A percentile compares a stretch with the other conserved stretches of the same genome.
These are phyloP conservation scores for Drosophila tani DNA, from an alignment of 1,140 invertebrate genomes.

Conservation along the genomic window DNA sequence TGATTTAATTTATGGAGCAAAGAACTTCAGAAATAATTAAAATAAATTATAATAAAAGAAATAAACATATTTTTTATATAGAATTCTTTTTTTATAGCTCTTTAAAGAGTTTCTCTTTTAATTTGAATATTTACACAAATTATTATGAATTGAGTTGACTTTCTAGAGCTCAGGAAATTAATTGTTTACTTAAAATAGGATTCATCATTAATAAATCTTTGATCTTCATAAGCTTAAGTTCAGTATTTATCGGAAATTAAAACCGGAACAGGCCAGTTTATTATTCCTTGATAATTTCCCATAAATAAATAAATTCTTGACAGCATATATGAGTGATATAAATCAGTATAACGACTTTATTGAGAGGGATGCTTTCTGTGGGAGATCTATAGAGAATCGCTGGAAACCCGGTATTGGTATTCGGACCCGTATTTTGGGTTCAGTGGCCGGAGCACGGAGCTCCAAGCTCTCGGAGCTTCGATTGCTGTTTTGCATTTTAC, in stretches of 20 bases:
- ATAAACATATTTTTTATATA: background rate
- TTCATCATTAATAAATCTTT: too few relatives aligned
- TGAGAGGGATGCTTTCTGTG: background rate
- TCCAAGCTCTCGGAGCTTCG: constrained; percentile 19
- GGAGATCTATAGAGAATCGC: constrained; percentile 5
- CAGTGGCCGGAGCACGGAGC: constrained; percentile 32
- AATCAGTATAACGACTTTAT: constrained; percentile 20
- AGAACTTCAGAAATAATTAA: background rate
- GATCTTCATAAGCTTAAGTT: too few relatives aligned
- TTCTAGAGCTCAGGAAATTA: too few relatives aligned
- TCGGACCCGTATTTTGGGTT: constrained; percentile 32
- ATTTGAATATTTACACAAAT: background rate
- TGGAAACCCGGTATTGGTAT: constrained; percentile 1
- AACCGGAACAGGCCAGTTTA: background rate
- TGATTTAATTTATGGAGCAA: background rate
- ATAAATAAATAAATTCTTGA: background rate
- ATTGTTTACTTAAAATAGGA: too few relatives aligned
- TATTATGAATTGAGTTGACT: too few relatives aligned
- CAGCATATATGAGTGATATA: constrained; percentile 2
- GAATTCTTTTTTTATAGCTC: background rate
- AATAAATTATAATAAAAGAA: too few relatives aligned
- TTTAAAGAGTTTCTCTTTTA: background rate
- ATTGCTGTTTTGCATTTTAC: constrained; percentile 65
- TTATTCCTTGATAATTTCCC: background rate
- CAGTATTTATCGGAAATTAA: background rate